Evolutionary conservation across 2,888 invertebrate genomes (phyloP), one percentile per base, ranked within the genome.

Genomic region (Pheosia tremula): DNA sequence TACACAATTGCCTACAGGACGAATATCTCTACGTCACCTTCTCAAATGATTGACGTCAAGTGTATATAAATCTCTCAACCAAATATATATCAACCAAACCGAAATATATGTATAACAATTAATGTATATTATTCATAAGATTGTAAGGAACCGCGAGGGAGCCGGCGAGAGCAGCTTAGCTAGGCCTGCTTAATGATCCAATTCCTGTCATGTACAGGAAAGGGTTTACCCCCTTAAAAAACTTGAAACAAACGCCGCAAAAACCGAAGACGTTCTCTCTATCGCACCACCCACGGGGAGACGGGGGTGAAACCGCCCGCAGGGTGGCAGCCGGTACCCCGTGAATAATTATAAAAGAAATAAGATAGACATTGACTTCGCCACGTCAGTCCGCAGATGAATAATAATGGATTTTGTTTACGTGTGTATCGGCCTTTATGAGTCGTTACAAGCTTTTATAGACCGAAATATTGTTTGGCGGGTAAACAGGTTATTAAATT

Each of bases 311-410:
- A 75, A 79, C 84, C 82, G 77, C 76, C 85, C 83, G 76, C 75
- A 77, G 85, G 89, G 88, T 67, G 75, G 71, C 63, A 70, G 56
- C 57, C 43, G 43, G 61, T 85, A 85, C 80, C 78, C 85, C 82
- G 86, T 92, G 93, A 93, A 93, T 93, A 93, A 93, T 93, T 93
- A 93, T 91, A 92, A 93, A 93, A 93, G 93, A 93, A 93, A 93
- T 93, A 93, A 93, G 92, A 93, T 91, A 93, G 93, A 92, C 92
- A 92, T 91, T 88, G 93, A 93, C 92, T 93, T 87, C 79, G 85
- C 89, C 86, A 85, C 90, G 91, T 91, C 91, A 91, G 89, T 75
- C 77, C 72, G 84, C 86, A 88, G 91, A 93, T 93, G 92, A 92
- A 92, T 93, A 92, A 92, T 92, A 90, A 92, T 92, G 91, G 88